These are phyloP conservation scores for Xyliphius kryptos DNA, from an alignment of 2,113 vertebrate genomes.

Conservation along the genomic window DNA sequence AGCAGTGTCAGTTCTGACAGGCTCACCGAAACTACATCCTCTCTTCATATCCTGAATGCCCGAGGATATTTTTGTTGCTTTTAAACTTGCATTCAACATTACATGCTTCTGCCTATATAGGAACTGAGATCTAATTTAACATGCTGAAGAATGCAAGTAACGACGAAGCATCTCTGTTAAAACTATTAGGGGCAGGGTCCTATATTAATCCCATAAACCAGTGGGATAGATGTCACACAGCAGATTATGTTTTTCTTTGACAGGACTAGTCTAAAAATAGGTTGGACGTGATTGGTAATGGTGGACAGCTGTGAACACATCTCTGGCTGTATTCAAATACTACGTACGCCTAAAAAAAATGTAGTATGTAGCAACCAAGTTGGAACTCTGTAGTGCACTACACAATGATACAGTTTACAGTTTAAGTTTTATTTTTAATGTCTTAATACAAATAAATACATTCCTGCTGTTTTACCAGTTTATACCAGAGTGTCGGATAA, in stretches of 20 bases:
- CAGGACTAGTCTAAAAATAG: constrained; percentile 70
- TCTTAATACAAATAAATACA: too few species aligned
- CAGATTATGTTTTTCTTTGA: constrained; percentile 66
- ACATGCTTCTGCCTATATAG: too few species aligned
- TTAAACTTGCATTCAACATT: constrained; percentile 4
- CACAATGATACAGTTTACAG: too few species aligned
- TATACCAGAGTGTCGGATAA: too few species aligned
- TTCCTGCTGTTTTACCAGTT: too few species aligned
- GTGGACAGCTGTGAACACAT: constrained; percentile 29
- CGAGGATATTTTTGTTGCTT: constrained; percentile 48
- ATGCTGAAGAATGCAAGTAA: too few species aligned
- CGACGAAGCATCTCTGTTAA: constrained; percentile 57
- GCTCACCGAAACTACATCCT: constrained; percentile 46
- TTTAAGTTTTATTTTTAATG: too few species aligned
- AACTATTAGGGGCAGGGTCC: constrained; percentile 64
- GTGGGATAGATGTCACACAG: constrained; percentile 67
- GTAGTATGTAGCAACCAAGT: too few species aligned
- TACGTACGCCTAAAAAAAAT: too few species aligned
- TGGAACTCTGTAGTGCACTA: too few species aligned
- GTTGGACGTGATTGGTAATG: constrained; percentile 58
- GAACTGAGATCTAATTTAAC: too few species aligned
- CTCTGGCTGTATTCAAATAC: background rate
- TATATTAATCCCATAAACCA: constrained; percentile 67
- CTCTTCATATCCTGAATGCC: constrained; percentile 56
- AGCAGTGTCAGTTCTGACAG: constrained; percentile 28